Evolutionary conservation across 2,113 vertebrate species (phyloP).

Genomic region (Xenus cinereus): DNA sequence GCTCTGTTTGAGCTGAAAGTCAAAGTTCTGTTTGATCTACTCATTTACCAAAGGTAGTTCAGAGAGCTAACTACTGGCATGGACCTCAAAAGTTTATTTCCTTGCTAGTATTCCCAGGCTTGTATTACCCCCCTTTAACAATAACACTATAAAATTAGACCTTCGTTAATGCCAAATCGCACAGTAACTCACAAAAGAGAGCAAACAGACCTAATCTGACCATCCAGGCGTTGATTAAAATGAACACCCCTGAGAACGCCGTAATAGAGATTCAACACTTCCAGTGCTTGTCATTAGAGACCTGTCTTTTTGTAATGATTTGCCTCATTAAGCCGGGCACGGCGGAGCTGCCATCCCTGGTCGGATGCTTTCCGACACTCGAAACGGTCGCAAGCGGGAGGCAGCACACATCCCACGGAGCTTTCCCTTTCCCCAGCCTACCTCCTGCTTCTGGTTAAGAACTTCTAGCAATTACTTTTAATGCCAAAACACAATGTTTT

Average conservation of each 20-base stretch:
- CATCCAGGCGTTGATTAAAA: constrained; percentile 15
- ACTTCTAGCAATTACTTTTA: background rate
- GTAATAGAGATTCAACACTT: background rate
- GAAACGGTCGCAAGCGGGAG: background rate
- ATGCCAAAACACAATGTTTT: background rate
- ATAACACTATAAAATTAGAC: constrained; percentile 9
- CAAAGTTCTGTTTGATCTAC: constrained; percentile 25
- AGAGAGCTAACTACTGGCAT: background rate
- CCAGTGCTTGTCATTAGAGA: background rate
- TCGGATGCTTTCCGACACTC: background rate
- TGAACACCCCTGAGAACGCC: background rate
- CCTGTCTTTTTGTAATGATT: background rate
- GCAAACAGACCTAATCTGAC: background rate
- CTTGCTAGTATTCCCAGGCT: background rate
- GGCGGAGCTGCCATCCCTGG: accelerated
- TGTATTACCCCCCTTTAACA: background rate
- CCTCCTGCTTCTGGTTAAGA: background rate
- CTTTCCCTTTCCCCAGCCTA: background rate
- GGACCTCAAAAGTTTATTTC: constrained; percentile 23
- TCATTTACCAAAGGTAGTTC: constrained; percentile 4
- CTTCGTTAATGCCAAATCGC: background rate
- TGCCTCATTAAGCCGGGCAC: background rate
- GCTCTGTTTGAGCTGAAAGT: background rate
- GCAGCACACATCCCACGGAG: background rate
- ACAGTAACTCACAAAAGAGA: background rate